These are phyloP conservation scores for Cichlasoma orientale DNA, from an alignment of 2,797 vertebrate genomes.

Conservation along the genomic window DNA sequence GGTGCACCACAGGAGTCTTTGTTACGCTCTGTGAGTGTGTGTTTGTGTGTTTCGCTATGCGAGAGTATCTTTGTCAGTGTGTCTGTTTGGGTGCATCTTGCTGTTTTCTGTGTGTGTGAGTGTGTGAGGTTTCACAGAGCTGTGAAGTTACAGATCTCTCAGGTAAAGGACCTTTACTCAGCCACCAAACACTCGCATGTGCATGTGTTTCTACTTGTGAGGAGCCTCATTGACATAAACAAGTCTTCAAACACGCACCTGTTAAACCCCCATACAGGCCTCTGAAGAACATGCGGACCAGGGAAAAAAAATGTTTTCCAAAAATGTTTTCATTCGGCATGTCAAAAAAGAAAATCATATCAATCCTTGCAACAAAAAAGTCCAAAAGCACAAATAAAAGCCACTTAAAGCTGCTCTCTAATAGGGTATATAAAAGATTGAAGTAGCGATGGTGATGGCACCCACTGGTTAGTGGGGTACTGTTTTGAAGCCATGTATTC, in stretches of 20 bases:
- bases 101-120: neutral
- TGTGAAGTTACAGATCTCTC: constrained; percentile 32
- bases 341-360: neutral
- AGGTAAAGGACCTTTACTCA: constrained; percentile 10
- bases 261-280: neutral
- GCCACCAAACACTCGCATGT: neutral
- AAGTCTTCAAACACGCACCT: neutral
- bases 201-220: neutral
- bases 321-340: neutral
- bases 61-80: neutral
- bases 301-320: neutral
- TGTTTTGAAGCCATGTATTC: neutral
- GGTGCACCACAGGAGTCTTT: constrained; percentile 44
- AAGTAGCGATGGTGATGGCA: neutral
- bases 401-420: neutral
- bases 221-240: neutral
- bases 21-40: constrained; percentile 17
- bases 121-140: constrained; percentile 20
- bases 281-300: neutral
- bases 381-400: neutral
- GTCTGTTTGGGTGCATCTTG: constrained; percentile 5
- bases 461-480: neutral
- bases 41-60: neutral
- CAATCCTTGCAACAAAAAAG: neutral
- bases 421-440: neutral